Evolutionary conservation across 2,797 vertebrate species (phyloP).

Genomic region (Chiloscyllium punctatum): DNA sequence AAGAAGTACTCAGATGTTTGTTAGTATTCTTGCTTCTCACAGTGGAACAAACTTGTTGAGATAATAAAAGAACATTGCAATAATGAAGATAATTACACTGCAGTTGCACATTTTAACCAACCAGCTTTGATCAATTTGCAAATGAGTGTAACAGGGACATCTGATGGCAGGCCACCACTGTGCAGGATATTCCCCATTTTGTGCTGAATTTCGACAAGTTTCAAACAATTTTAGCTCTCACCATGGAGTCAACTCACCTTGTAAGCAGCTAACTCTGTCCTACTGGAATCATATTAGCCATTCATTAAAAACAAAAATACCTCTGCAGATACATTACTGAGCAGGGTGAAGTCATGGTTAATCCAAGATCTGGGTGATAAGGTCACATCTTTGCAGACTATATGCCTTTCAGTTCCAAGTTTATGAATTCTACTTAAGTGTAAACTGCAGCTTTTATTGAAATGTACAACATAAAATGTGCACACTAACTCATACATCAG

Average conservation of each 20-base stretch:
- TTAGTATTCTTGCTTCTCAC: background rate
- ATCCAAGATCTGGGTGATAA: background rate
- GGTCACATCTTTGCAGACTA: background rate
- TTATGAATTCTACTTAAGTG: background rate
- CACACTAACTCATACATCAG: background rate
- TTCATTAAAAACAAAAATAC: background rate
- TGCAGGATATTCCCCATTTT: background rate
- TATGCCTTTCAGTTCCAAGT: background rate
- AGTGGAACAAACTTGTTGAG: background rate
- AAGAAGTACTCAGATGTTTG: background rate
- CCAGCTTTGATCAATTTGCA: background rate
- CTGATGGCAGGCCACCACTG: background rate
- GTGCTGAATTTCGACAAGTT: background rate
- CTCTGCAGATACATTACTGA: background rate
- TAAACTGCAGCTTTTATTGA: background rate
- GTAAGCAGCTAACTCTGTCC: background rate
- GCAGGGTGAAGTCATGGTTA: background rate
- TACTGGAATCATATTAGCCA: background rate
- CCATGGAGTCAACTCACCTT: background rate
- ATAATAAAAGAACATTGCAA: background rate
- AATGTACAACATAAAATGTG: background rate
- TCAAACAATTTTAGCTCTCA: background rate
- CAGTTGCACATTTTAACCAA: background rate
- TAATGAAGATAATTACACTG: background rate
- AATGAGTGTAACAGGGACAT: constrained; percentile 18